phyloP scores from a whole-genome alignment of 2,797 vertebrate species.

The Sus cebifrons region DNA sequence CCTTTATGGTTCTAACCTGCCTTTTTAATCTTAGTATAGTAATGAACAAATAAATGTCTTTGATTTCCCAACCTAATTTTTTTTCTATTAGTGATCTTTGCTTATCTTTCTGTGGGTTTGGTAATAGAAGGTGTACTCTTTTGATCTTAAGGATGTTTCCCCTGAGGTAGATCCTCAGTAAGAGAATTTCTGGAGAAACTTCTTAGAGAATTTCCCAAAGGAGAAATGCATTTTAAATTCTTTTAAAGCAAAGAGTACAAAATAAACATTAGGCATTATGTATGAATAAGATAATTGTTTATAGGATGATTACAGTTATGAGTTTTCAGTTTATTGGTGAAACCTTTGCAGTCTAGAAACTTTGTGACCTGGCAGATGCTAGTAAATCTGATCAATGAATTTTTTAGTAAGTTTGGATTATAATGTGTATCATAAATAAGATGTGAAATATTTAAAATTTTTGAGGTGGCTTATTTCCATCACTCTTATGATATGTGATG shows the following conservation, averaged over 20 bases:
- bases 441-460: conserved; percentile 33
- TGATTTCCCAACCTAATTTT: conserved; percentile 65
- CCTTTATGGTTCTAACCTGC: conserved; percentile 9
- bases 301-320: not conserved
- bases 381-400: not conserved
- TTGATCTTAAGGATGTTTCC: not conserved
- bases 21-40: conserved; percentile 20
- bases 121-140: not conserved
- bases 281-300: conserved; percentile 21
- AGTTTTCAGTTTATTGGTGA: conserved; percentile 45
- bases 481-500: not conserved
- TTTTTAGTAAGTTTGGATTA: conserved; percentile 36
- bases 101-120: conserved; percentile 39
- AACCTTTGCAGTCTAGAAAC: conserved; percentile 47
- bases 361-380: not conserved
- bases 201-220: conserved; percentile 16
- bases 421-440: conserved; percentile 59
- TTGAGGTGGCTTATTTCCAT: conserved; percentile 35
- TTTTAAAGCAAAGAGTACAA: conserved; percentile 51
- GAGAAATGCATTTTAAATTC: conserved; percentile 57
- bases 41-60: conserved; percentile 26
- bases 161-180: not conserved
- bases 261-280: conserved; percentile 32
- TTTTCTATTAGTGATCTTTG: conserved; percentile 9
- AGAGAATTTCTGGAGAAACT: conserved; percentile 49